These are phyloP conservation scores for Sebastes dallii DNA, from an alignment of 2,797 vertebrate genomes.

Conservation along the genomic window DNA sequence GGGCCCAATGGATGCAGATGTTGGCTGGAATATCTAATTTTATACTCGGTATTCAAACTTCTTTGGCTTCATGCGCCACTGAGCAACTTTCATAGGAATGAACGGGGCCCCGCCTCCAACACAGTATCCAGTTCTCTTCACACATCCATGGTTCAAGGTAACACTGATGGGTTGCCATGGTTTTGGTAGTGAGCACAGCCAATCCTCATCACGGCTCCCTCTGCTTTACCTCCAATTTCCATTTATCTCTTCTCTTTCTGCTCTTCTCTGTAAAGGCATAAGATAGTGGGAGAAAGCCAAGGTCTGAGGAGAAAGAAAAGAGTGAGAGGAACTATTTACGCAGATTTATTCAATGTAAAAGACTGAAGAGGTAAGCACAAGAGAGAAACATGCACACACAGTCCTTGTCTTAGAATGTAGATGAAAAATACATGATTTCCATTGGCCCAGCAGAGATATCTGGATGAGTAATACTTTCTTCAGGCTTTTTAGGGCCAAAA, in stretches of 20 bases:
- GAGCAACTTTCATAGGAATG: neutral
- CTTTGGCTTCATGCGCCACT: neutral
- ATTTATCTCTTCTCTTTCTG: slow-evolving; percentile 23
- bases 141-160: slow-evolving; percentile 70
- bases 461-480: neutral
- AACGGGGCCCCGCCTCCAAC: neutral
- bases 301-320: slow-evolving; percentile 13
- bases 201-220: slow-evolving; percentile 36
- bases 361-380: neutral
- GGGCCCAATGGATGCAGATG: neutral
- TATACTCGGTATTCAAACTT: neutral
- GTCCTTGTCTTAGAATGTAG: neutral
- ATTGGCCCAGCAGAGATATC: neutral
- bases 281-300: slow-evolving; percentile 46
- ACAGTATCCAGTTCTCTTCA: neutral
- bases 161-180: slow-evolving; percentile 76
- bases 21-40: neutral
- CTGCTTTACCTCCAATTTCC: slow-evolving; percentile 26
- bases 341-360: slow-evolving; percentile 17
- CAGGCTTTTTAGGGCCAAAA: neutral
- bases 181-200: slow-evolving; percentile 55
- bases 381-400: neutral
- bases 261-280: slow-evolving; percentile 49
- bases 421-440: neutral
- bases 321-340: slow-evolving; percentile 16